Conservation (phyloP, 2,797 vertebrate genomes). For the Odontamblyopus rebecca region DNA sequence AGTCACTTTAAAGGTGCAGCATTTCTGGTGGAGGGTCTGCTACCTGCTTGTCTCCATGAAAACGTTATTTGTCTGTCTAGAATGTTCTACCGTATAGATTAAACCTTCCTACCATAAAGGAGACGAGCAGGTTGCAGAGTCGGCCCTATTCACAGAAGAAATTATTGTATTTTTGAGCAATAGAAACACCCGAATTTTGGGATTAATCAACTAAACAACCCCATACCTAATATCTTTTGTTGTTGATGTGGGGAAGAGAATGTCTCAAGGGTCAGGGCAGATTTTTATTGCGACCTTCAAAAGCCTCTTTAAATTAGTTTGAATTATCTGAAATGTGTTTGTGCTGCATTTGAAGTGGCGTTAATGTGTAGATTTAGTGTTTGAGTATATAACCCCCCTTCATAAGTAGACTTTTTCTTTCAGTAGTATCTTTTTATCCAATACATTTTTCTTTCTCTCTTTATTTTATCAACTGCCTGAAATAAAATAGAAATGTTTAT, state of each 20-base stretch:
- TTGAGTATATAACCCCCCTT: neutral
- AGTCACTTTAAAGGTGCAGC: no score
- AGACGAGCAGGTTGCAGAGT: no score
- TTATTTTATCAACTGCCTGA: neutral
- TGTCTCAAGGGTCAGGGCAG: conserved; percentile 29
- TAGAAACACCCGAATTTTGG: no score
- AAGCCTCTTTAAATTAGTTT: neutral
- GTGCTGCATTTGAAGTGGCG: neutral
- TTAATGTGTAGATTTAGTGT: neutral
- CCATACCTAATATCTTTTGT: conserved; percentile 2
- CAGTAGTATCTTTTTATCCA: neutral
- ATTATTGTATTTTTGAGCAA: no score
- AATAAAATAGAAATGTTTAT: neutral
- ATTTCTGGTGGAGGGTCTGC: no score
- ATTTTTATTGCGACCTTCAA: conserved; percentile 58
- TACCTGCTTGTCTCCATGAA: no score
- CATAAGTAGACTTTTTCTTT: neutral
- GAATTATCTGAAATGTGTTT: neutral
- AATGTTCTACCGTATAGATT: no score
- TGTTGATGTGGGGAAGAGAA: conserved; percentile 15
- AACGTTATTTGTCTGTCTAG: no score
- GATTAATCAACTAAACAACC: conserved; percentile 1
- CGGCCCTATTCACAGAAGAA: no score
- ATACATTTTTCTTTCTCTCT: neutral
- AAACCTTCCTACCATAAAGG: no score